Conservation (phyloP, 2,888 invertebrate genomes). For the Lasioglossum leucozonium region DNA sequence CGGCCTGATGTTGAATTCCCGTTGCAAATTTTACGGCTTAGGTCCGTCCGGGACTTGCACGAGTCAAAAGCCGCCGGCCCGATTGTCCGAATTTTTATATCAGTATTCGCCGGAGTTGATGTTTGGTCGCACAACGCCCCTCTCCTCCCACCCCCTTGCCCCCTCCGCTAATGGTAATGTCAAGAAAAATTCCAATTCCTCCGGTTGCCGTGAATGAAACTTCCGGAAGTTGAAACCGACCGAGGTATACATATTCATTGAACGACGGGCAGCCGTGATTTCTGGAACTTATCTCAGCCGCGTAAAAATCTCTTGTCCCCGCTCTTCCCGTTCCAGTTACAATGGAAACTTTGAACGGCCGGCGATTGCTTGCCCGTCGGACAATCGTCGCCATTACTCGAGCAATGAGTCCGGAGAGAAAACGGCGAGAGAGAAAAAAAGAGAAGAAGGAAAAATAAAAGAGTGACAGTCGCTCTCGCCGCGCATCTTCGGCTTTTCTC, state of each 20-base stretch:
- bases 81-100: background rate
- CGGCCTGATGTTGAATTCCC: too few relatives aligned
- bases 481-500: background rate
- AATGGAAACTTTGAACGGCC: slow-evolving; percentile 18
- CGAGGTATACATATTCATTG: slow-evolving; percentile 34
- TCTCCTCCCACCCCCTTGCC: too few relatives aligned
- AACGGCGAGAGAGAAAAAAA: background rate
- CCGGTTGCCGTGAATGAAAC: slow-evolving; percentile 12
- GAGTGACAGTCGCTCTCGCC: background rate
- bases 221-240: slow-evolving; percentile 12
- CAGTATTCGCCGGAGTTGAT: background rate
- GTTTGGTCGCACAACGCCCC: background rate
- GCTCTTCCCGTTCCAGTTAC: background rate
- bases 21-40: too few relatives aligned
- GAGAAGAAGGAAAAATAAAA: background rate
- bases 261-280: slow-evolving; percentile 22
- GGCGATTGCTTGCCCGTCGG: slow-evolving; percentile 2
- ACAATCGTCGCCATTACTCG: slow-evolving; percentile 12
- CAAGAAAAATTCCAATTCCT: slow-evolving; percentile 27
- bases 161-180: slow-evolving; percentile 27
- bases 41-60: background rate
- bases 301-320: slow-evolving; percentile 28
- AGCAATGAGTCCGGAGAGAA: background rate
- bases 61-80: background rate
- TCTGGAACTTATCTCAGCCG: slow-evolving; percentile 20